These are phyloP conservation scores for Furnarius figulus DNA, from an alignment of 2,113 vertebrate species.

Conservation along the genomic window DNA sequence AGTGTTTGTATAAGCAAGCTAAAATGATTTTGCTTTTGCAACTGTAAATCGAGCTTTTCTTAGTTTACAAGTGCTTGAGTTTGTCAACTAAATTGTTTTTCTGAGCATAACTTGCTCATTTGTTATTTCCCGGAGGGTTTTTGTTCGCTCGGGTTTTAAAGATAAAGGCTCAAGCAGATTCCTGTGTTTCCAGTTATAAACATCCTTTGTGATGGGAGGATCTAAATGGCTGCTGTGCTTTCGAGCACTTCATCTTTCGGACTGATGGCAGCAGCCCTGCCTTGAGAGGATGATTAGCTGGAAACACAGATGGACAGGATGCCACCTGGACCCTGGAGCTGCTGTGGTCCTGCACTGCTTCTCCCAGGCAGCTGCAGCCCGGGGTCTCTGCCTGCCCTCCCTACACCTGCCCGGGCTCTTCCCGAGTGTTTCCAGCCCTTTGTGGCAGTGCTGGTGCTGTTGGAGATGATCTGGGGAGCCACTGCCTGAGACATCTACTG, in stretches of 20 bases:
- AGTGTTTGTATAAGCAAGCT: background rate
- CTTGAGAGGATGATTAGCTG: background rate
- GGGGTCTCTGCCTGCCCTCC: background rate
- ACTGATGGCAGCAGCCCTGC: background rate
- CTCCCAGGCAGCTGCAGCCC: rapidly evolving
- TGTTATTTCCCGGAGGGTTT: background rate
- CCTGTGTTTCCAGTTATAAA: background rate
- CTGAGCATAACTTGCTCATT: background rate
- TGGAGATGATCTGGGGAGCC: background rate
- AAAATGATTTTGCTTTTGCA: background rate
- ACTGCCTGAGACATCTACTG: rapidly evolving
- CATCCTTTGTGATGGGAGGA: background rate
- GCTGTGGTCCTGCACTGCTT: background rate
- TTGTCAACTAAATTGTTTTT: background rate
- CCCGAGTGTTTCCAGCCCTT: rapidly evolving
- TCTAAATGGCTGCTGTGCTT: rapidly evolving
- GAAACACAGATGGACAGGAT: background rate
- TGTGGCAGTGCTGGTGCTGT: background rate
- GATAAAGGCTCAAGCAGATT: background rate
- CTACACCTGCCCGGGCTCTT: background rate
- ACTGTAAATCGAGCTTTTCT: background rate
- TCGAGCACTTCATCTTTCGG: background rate
- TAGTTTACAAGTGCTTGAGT: background rate
- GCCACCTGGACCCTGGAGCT: background rate
- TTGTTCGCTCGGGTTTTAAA: background rate